These are phyloP conservation scores for Elgaria multicarinata DNA, from an alignment of 2,113 vertebrate genomes.

Conservation along the genomic window DNA sequence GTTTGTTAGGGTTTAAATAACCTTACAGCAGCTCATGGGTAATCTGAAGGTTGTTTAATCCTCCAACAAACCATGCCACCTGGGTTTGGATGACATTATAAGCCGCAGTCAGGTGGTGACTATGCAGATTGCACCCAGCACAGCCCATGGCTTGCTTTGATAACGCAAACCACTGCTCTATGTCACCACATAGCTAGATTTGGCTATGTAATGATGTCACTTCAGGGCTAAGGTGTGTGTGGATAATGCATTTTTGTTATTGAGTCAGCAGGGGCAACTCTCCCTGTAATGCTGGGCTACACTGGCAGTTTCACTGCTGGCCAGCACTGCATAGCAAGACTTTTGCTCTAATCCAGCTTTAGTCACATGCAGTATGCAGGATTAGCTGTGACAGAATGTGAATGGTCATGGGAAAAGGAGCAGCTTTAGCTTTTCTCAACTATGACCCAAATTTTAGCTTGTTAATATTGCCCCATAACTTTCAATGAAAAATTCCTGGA, in stretches of 20 bases:
- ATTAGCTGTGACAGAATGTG: background rate
- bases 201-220: background rate
- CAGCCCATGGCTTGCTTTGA: too few relatives aligned
- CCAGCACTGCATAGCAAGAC: background rate
- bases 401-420: background rate
- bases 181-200: background rate
- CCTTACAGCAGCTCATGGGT: background rate
- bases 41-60: too few relatives aligned
- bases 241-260: background rate
- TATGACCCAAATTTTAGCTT: background rate
- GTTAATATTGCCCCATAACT: background rate
- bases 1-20: too few relatives aligned
- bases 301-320: background rate
- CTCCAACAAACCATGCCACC: too few relatives aligned
- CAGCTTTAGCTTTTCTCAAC: background rate
- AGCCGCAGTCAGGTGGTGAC: too few relatives aligned
- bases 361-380: background rate
- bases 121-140: too few relatives aligned
- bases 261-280: background rate
- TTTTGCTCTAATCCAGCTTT: background rate
- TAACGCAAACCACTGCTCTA: background rate
- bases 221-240: background rate
- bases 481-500: background rate
- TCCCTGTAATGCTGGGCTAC: too few relatives aligned
- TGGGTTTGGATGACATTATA: too few relatives aligned